phyloP scores from a whole-genome alignment of 2,888 invertebrate genomes.

The Hartigia nigra region DNA sequence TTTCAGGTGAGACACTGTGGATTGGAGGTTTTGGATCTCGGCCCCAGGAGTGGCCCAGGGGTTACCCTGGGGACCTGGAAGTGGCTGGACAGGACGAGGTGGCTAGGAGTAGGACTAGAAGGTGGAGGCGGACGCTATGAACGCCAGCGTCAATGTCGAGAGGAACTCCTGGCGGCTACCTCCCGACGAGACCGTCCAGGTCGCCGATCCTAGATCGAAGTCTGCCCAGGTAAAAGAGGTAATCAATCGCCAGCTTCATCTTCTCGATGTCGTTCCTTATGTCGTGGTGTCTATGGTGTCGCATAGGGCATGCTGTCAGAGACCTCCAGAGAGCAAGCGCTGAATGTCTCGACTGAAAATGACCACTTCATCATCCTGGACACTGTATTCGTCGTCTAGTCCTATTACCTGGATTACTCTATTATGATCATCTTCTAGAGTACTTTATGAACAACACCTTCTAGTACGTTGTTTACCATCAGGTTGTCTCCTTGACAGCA shows the following conservation, averaged over 20 bases:
- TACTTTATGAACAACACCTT: not conserved
- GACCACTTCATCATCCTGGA: not conserved
- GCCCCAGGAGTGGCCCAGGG: slow-evolving; percentile 67
- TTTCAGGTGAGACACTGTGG: slow-evolving; percentile 53
- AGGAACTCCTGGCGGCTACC: slow-evolving; percentile 92
- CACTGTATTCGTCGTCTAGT: not conserved
- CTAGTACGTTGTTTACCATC: not conserved
- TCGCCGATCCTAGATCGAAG: slow-evolving; percentile 88
- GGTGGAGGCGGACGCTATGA: slow-evolving; percentile 77
- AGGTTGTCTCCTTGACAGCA: not conserved
- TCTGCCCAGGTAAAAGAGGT: slow-evolving; percentile 72
- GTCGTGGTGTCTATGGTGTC: slow-evolving; percentile 5
- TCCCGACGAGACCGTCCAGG: slow-evolving; percentile 92
- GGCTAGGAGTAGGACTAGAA: slow-evolving; percentile 44
- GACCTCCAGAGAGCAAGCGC: not conserved
- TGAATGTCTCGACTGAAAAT: not conserved
- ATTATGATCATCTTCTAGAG: not conserved
- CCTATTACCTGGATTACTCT: not conserved
- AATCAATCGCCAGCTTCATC: slow-evolving; percentile 34
- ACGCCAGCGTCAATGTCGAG: slow-evolving; percentile 89
- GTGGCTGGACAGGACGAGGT: slow-evolving; percentile 43
- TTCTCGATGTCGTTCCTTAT: slow-evolving; percentile 16
- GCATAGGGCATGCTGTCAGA: not conserved
- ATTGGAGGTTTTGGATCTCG: slow-evolving; percentile 55
- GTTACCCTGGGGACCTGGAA: slow-evolving; percentile 55